Percentiles rank a stretch among this genome's conserved stretches.
These are phyloP conservation scores for Cheilosia scutellata DNA, from an alignment of 2,888 invertebrate species.

Conservation along the genomic window DNA sequence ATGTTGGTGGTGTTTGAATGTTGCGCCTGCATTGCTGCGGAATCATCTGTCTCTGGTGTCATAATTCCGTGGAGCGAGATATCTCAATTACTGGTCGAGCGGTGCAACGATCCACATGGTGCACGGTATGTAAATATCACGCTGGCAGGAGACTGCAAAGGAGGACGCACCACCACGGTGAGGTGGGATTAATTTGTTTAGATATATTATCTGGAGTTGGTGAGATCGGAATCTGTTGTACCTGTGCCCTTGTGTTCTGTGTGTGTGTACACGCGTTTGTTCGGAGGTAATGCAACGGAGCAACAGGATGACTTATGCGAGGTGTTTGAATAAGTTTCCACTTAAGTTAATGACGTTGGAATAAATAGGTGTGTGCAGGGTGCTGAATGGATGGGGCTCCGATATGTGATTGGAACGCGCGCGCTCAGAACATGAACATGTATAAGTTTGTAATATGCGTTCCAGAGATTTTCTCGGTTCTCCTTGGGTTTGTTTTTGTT, in stretches of 20 bases:
- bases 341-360: conserved; percentile 74
- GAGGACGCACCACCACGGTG: conserved; percentile 42
- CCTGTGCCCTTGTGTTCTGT: conserved; percentile 50
- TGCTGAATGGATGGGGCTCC: conserved; percentile 58
- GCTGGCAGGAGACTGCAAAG: conserved; percentile 58
- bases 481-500: conserved; percentile 29
- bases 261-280: conserved; percentile 12
- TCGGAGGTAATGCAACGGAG: conserved; percentile 23
- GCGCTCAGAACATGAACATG: conserved; percentile 63
- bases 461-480: conserved; percentile 50
- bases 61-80: conserved; percentile 73
- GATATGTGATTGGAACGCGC: conserved; percentile 69
- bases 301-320: conserved; percentile 71
- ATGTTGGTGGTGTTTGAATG: conserved; percentile 71
- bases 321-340: conserved; percentile 76
- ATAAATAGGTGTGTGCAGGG: conserved; percentile 71
- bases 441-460: conserved; percentile 53
- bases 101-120: conserved; percentile 56
- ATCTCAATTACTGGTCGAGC: conserved; percentile 69
- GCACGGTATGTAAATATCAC: conserved; percentile 72
- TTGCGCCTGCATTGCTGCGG: conserved; percentile 68
- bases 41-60: conserved; percentile 75
- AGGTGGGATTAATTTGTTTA: conserved; percentile 75
- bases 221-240: conserved; percentile 76
- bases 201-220: conserved; percentile 76